These are phyloP conservation scores for Caenorhabditis sp. DNA, from an alignment of 2,888 invertebrate genomes.

Conservation along the genomic window DNA sequence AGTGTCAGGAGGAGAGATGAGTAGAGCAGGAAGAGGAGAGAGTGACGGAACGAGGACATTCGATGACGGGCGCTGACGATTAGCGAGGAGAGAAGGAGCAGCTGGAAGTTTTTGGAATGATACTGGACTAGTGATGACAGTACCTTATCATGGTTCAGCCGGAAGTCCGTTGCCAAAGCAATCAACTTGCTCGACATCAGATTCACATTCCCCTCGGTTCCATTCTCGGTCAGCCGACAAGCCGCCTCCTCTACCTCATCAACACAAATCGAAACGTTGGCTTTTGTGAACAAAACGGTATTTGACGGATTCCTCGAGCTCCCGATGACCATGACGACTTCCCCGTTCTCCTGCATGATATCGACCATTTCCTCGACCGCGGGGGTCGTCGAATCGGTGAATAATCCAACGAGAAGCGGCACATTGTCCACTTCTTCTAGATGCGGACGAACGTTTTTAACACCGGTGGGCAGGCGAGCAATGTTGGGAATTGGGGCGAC, in stretches of 20 bases:
- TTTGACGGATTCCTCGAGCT: constrained; percentile 94
- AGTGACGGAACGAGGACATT: constrained; percentile 58
- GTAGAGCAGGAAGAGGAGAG: constrained; percentile 41
- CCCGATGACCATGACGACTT: constrained; percentile 93
- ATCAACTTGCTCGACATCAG: constrained; percentile 63
- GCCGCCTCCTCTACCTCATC: constrained; percentile 62
- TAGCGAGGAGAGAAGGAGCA: constrained; percentile 59
- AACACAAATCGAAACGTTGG: constrained; percentile 62
- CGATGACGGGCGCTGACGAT: constrained; percentile 67
- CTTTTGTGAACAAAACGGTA: constrained; percentile 89
- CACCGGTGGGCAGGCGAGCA: constrained; percentile 90
- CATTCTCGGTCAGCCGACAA: constrained; percentile 15
- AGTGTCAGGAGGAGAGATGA: constrained; percentile 46
- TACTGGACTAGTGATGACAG: too few relatives aligned
- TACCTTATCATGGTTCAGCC: constrained; percentile 61
- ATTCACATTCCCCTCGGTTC: constrained; percentile 29
- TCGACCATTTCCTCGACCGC: constrained; percentile 92
- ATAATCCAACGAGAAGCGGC: constrained; percentile 95
- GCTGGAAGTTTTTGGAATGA: too few relatives aligned
- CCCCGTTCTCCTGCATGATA: constrained; percentile 97
- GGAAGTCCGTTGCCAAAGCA: constrained; percentile 65
- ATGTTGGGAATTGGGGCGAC: constrained; percentile 72
- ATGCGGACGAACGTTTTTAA: constrained; percentile 91
- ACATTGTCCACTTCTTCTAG: constrained; percentile 91
- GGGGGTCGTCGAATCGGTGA: constrained; percentile 96